A percentile compares a stretch with the other conserved stretches of the same genome.
Conservation (phyloP, 2,113 vertebrate genomes). For the Mastomys coucha region DNA sequence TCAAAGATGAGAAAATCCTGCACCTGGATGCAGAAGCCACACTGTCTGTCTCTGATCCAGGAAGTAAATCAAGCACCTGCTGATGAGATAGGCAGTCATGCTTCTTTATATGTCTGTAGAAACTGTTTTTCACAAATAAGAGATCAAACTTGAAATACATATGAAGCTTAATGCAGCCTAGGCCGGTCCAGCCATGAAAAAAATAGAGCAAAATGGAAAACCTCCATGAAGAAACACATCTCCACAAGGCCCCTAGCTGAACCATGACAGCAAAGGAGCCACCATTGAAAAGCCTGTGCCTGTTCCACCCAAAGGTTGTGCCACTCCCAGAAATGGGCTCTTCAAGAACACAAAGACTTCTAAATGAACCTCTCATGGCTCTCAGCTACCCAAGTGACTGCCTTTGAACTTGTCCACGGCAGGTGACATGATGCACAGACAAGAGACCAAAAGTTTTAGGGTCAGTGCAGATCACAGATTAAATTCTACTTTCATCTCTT, state of each 20-base stretch:
- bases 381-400: not conserved
- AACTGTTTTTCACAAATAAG: constrained; percentile 59
- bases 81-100: not conserved
- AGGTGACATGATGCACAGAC: not conserved
- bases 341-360: not conserved
- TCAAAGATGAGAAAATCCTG: not conserved
- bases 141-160: constrained; percentile 57
- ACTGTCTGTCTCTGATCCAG: not conserved
- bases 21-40: not conserved
- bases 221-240: not conserved
- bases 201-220: not conserved
- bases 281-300: not conserved
- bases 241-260: not conserved
- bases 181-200: not conserved
- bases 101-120: constrained; percentile 57
- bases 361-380: not conserved
- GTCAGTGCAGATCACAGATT: not conserved
- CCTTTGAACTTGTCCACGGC: not conserved
- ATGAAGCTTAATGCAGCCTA: constrained; percentile 1
- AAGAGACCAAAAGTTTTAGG: not conserved
- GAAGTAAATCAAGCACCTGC: not conserved
- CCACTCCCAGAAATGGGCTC: not conserved
- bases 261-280: not conserved
- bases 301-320: not conserved
- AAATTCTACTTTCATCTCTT: not conserved